Evolutionary conservation across 2,888 invertebrate species (phyloP).

Genomic region (Psylliodes chrysocephalus): DNA sequence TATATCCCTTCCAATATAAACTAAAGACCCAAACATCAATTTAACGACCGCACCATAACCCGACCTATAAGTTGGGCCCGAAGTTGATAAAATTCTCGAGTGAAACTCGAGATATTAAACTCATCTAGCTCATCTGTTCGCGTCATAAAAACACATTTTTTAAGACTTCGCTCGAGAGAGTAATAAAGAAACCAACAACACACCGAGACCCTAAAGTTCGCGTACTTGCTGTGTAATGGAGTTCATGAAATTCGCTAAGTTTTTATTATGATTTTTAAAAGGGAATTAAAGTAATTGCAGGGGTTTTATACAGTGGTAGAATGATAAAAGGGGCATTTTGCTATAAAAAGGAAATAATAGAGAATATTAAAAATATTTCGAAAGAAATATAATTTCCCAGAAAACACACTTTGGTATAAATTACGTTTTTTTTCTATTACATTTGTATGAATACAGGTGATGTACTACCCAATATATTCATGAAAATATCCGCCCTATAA

Average conservation of each 20-base stretch:
- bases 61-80: background rate
- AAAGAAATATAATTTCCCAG: no score
- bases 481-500: no score
- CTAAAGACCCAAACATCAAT: background rate
- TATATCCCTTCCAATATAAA: no score
- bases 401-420: no score
- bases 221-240: background rate
- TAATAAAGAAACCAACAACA: slow-evolving; percentile 17
- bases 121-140: slow-evolving; percentile 22
- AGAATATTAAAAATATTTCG: no score
- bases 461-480: no score
- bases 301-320: no score
- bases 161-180: slow-evolving; percentile 2
- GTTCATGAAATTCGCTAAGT: slow-evolving; percentile 1
- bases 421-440: no score
- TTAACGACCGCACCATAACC: slow-evolving; percentile 1
- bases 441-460: no score
- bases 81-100: slow-evolving; percentile 17
- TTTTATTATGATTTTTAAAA: background rate
- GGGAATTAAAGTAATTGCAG: no score
- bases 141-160: slow-evolving; percentile 23
- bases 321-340: no score
- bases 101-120: slow-evolving; percentile 21
- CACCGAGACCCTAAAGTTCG: slow-evolving; percentile 4
- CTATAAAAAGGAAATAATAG: no score